Base-by-base conservation (phyloP, 2,113 vertebrate genomes). In the Psittacara wagleri region DNA sequence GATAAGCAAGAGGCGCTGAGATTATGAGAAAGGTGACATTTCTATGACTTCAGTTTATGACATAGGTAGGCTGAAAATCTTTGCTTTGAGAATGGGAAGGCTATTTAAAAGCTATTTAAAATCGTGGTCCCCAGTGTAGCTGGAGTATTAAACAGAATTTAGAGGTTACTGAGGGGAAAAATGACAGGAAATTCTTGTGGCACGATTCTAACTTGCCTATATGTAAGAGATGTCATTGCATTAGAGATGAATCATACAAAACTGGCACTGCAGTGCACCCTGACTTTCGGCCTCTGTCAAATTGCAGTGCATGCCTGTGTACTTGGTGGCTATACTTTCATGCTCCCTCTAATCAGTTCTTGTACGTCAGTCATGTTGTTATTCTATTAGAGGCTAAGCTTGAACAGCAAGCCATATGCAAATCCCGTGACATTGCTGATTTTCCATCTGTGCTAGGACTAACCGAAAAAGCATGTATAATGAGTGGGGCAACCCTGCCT, bases 211-310 rank as follows among this genome's bases (percentile, higher is more conserved):
- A 57, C 23, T 77, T 85, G 41, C 28, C 49, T 73, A 1, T 85
- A 68, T 52, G 44, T 66, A 72, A 39, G 43, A 67, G 17, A 66
- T 33, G 20, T 63, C 18, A 43, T 12, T 64, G 62, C 83, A 76
- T 52, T 79, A 77, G 35, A 7, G 74, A 54, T 49, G 87, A 89
- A 74, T 82, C 28, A 23, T 33, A 31, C 4, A 7, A 95, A 80
- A 25, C 61, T 6, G 3, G 18, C 35, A 14, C 43, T 68, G 59
- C 25, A 55, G 17, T 0, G 0, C 48, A 39, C 41, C 1, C 0
- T 69, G 54, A 69, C 67, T 90, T 96, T 85, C 59, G 44, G 25
- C 49, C 13, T 94, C 70, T 73, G 11, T 70, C 31, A 83, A 46
- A 80, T 31, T 62, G 70, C 78, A 64, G 14, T 55, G 35, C 11